Percentiles rank a stretch among this genome's conserved stretches.
These are phyloP conservation scores for Bimastos eiseni DNA, from an alignment of 2,888 invertebrate species.

Conservation along the genomic window DNA sequence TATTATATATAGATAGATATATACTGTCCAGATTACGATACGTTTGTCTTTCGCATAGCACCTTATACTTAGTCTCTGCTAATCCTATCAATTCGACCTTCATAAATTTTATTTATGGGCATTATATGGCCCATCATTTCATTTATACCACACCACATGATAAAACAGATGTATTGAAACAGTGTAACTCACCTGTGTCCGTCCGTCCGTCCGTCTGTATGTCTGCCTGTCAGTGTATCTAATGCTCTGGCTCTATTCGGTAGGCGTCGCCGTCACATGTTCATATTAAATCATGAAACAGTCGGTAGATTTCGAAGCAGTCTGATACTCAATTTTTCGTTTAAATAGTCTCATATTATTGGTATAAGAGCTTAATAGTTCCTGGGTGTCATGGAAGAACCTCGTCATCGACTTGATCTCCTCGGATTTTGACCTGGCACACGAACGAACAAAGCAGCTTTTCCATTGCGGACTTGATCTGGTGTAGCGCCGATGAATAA, in stretches of 20 bases:
- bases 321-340: too few species aligned
- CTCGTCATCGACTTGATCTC: too few species aligned
- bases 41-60: neutral
- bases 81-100: neutral
- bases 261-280: neutral
- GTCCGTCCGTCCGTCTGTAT: neutral
- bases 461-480: too few species aligned
- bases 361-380: too few species aligned
- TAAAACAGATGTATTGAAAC: neutral
- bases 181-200: neutral
- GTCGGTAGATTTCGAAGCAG: neutral
- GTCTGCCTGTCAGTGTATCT: too few species aligned
- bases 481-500: too few species aligned
- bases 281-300: neutral
- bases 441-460: too few species aligned
- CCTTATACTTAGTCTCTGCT: neutral
- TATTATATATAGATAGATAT: too few species aligned
- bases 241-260: neutral
- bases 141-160: neutral
- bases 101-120: neutral
- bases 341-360: too few species aligned
- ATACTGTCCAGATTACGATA: too few species aligned
- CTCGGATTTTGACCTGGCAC: too few species aligned
- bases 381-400: too few species aligned
- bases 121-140: neutral